phyloP scores from a whole-genome alignment of 2,888 invertebrate species.

The Lordiphosa fenestrarum region DNA sequence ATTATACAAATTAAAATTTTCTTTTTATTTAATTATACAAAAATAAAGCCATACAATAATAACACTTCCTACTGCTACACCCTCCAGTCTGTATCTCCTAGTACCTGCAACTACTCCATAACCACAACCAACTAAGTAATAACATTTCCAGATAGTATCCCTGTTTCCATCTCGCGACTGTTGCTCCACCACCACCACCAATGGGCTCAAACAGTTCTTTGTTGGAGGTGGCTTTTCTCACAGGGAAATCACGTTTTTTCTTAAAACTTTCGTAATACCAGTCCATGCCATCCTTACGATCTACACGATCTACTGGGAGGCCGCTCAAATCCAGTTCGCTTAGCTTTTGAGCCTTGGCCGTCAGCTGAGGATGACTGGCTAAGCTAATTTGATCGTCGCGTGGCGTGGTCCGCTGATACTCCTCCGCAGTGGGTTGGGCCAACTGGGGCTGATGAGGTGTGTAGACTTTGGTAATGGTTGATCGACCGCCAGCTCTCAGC shows the following conservation, averaged over 20 bases:
- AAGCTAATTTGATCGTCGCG: conserved; percentile 51
- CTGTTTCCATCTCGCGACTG: too few relatives aligned
- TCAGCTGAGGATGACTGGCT: conserved; percentile 52
- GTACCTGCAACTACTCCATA: conserved; percentile 24
- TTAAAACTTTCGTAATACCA: conserved; percentile 93
- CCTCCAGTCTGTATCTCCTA: conserved; percentile 3
- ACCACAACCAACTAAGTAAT: conserved; percentile 26
- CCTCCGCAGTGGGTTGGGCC: conserved; percentile 78
- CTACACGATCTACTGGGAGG: conserved; percentile 79
- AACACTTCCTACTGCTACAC: conserved; percentile 13
- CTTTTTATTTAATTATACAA: conserved; percentile 30
- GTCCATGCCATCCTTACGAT: conserved; percentile 83
- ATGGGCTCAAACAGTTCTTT: conserved; percentile 30
- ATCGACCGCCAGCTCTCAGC: conserved; percentile 80
- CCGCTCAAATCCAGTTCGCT: conserved; percentile 35
- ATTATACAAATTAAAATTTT: conserved; percentile 24
- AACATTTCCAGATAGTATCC: conserved; percentile 15
- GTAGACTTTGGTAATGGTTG: conserved; percentile 84
- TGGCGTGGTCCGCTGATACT: conserved; percentile 77
- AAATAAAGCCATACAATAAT: conserved; percentile 18
- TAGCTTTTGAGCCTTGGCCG: conserved; percentile 66
- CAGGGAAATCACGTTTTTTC: conserved; percentile 61
- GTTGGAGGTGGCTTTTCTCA: conserved; percentile 34
- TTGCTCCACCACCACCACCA: conserved; percentile 2
- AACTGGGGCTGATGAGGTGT: conserved; percentile 68